These are phyloP conservation scores for Habrosyne pyritoides DNA, from an alignment of 2,888 invertebrate species.

Conservation along the genomic window DNA sequence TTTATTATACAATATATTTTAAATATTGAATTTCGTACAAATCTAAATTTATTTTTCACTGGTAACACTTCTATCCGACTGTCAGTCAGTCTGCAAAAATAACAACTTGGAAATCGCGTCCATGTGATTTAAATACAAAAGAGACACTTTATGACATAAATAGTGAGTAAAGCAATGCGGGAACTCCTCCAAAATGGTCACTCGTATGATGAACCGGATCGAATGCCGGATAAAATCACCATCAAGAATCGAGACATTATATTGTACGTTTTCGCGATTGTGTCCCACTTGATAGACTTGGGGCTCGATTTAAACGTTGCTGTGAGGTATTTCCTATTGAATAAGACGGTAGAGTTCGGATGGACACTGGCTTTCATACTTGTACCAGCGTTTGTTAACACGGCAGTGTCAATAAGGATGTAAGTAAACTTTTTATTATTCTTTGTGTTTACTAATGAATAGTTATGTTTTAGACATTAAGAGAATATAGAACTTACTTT, in stretches of 20 bases:
- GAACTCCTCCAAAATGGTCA: conserved; percentile 63
- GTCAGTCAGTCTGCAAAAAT: too few relatives aligned
- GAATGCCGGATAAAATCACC: conserved; percentile 83
- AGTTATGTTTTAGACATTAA: background rate
- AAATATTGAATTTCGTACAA: too few relatives aligned
- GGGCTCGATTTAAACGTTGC: conserved; percentile 88
- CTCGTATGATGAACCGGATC: conserved; percentile 82
- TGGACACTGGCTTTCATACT: conserved; percentile 88
- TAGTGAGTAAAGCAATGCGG: conserved; percentile 62
- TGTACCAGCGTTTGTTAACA: conserved; percentile 89
- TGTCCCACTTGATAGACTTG: conserved; percentile 87
- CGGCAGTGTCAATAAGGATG: conserved; percentile 89
- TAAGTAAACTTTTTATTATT: conserved; percentile 66
- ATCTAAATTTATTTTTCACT: too few relatives aligned
- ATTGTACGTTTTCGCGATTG: conserved; percentile 86
- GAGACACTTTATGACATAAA: conserved; percentile 15
- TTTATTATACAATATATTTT: too few relatives aligned
- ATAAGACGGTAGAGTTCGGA: conserved; percentile 84
- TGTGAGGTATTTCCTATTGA: conserved; percentile 83
- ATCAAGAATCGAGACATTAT: conserved; percentile 85
- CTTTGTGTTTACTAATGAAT: background rate
- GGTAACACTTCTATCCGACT: too few relatives aligned
- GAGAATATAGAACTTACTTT: background rate
- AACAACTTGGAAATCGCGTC: too few relatives aligned
- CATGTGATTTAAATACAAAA: background rate